Conservation (phyloP, 2,797 vertebrate genomes). For the Lophotriccus pileatus region DNA sequence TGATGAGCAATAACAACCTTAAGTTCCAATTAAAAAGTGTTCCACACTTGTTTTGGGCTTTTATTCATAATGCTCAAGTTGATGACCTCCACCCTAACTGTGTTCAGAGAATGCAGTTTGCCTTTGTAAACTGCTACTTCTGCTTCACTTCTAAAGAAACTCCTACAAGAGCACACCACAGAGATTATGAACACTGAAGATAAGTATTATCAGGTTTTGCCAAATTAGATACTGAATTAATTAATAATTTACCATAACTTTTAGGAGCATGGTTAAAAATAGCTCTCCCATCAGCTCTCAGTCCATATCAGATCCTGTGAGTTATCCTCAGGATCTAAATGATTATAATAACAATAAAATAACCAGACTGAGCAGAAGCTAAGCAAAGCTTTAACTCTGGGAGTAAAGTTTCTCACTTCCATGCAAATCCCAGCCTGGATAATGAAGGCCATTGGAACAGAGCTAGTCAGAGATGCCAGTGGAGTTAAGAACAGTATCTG, state of each 20-base stretch:
- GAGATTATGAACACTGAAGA: neutral
- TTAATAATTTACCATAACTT: constrained; percentile 45
- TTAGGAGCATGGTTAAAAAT: constrained; percentile 12
- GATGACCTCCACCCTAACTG: neutral
- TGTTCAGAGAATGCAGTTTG: neutral
- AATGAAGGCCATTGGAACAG: neutral
- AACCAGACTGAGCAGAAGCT: neutral
- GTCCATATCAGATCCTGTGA: neutral
- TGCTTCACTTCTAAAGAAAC: neutral
- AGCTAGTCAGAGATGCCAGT: neutral
- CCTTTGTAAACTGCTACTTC: neutral
- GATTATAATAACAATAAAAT: neutral
- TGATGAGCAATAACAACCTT: neutral
- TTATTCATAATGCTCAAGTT: neutral
- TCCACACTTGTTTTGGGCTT: neutral
- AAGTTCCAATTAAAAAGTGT: neutral
- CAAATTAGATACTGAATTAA: constrained; percentile 19
- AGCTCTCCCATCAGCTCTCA: neutral
- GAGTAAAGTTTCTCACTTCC: neutral
- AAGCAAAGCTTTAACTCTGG: neutral
- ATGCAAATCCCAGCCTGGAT: neutral
- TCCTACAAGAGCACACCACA: neutral
- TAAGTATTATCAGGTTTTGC: neutral
- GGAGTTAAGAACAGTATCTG: neutral
- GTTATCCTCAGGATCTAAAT: neutral